These are phyloP conservation scores for Condylostylus longicornis DNA, from an alignment of 1,140 invertebrate species.

Conservation along the genomic window DNA sequence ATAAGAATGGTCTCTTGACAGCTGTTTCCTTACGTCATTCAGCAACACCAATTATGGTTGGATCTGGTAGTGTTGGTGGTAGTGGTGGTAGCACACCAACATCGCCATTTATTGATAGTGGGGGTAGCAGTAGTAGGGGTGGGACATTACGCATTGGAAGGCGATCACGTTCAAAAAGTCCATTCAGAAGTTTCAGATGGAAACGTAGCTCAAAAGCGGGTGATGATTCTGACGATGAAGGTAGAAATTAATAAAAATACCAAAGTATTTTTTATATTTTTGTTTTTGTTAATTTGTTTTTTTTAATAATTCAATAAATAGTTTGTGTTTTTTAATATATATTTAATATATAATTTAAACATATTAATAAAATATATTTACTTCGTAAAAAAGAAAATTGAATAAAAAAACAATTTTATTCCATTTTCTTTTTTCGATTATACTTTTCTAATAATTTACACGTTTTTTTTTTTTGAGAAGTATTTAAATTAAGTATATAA, in stretches of 20 bases:
- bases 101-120: no score
- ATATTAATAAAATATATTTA: no score
- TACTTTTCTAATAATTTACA: no score
- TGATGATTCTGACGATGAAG: constrained; percentile 58
- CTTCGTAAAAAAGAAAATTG: no score
- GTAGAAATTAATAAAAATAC: constrained; percentile 24
- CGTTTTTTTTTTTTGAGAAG: no score
- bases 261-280: background rate
- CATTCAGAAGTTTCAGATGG: constrained; percentile 81
- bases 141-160: constrained; percentile 33
- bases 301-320: no score
- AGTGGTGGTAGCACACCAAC: background rate
- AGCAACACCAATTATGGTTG: background rate
- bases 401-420: no score
- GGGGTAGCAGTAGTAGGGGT: constrained; percentile 20
- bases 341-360: no score
- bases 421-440: no score
- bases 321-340: no score
- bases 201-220: constrained; percentile 47
- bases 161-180: constrained; percentile 72
- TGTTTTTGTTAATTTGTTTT: background rate
- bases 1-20: background rate
- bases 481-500: no score
- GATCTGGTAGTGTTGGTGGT: no score
- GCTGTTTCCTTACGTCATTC: background rate